Percentiles rank a stretch among this genome's conserved stretches.
Conservation (phyloP, 2,113 vertebrate genomes). For the Taxidea taxus region DNA sequence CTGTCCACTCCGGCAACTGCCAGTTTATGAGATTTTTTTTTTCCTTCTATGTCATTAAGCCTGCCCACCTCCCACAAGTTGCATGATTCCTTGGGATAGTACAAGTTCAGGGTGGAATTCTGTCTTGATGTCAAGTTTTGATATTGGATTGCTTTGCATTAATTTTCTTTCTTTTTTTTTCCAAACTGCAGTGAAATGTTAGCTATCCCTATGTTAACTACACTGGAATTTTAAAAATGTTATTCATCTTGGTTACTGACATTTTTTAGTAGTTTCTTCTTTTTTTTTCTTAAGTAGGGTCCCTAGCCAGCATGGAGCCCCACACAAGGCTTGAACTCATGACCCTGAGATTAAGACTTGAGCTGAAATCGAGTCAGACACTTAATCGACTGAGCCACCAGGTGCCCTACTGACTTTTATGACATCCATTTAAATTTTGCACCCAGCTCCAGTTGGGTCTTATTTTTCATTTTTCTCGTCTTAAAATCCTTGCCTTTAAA, state of each 20-base stretch:
- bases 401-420: neutral
- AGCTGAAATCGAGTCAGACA: neutral
- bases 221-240: neutral
- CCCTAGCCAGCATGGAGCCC: neutral
- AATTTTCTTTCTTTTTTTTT: neutral
- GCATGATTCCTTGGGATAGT: neutral
- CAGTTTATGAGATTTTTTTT: neutral
- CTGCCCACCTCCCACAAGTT: neutral
- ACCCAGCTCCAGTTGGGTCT: neutral
- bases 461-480: neutral
- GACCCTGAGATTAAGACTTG: neutral
- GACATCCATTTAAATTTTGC: neutral
- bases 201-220: neutral
- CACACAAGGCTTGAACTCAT: neutral
- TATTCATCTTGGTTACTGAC: neutral
- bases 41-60: neutral
- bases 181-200: neutral
- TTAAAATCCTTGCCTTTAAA: conserved; percentile 21
- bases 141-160: neutral
- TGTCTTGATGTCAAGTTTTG: neutral
- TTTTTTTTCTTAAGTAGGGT: neutral
- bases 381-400: neutral
- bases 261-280: neutral
- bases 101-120: neutral
- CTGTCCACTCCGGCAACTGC: neutral